Evolutionary conservation across 2,888 invertebrate species (phyloP), one percentile per base, ranked within the genome.

Genomic region (Desoria tigrina): DNA sequence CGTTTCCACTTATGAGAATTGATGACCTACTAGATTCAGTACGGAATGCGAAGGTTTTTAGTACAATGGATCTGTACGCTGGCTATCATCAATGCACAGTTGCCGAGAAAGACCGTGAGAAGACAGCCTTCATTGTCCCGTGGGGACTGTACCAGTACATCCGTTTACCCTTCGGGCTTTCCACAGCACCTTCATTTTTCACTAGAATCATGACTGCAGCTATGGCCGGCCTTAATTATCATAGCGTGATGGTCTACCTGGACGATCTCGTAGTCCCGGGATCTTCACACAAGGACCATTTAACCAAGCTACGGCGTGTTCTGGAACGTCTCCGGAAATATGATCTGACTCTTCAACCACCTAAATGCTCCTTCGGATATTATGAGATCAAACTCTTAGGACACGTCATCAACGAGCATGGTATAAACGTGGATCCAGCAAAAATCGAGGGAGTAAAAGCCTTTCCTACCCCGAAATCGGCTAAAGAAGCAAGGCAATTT

Each of bases 81-180:
- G 9, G 39, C 9, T 39, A 39, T 39, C 16, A 11, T 39, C 39
- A 39, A 39, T 11, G 39, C 16, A 11, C 16, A 16, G 16, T 39
- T 16, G 39, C 9, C 16, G 39, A 39, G 9, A 16, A 39, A 11
- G 16, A 16, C 39, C 9, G 16, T 9, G 39, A 16, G 9, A 9
- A 39, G 16, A 39, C 39, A 16, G 39, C 39, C 16, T 39, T 39
- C 39, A 16, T 9, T 16, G 16, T 39, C 16, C 39, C 39, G 9
- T 9, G 16, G 16, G 39, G 39, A 11, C 39, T 39, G 9, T 39
- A 39, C 16, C 39, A 39, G 39, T 39, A 11, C 16, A 39, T 11
- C 9, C 9, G 39, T 16, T 16, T 66, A 1, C 61, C 63, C 11
- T 63, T 69, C 59, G 65, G 68, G 3, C 26, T 66, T 7, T 51